Evolutionary conservation across 2,888 invertebrate genomes (phyloP).

Genomic region (Yponomeuta sedellus): DNA sequence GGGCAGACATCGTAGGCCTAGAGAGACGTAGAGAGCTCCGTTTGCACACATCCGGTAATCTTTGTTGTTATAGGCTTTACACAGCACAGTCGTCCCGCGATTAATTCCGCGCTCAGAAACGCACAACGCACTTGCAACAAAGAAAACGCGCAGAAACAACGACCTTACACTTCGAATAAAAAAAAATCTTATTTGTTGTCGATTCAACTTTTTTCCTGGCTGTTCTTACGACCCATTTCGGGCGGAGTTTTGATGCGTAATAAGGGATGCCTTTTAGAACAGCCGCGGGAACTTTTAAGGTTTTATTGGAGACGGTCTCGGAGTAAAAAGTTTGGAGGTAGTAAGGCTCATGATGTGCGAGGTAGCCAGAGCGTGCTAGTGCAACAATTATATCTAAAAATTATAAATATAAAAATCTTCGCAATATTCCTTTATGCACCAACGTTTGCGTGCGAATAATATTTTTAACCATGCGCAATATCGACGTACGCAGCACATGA

Average conservation of each 20-base stretch:
- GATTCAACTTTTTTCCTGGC: slow-evolving; percentile 32
- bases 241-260: slow-evolving; percentile 35
- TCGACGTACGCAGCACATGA: too few relatives aligned
- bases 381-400: too few relatives aligned
- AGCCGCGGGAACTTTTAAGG: slow-evolving; percentile 34
- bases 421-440: background rate
- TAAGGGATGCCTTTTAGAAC: slow-evolving; percentile 33
- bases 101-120: too few relatives aligned
- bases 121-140: background rate
- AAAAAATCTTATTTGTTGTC: slow-evolving; percentile 28
- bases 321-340: slow-evolving; percentile 26
- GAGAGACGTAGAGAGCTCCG: too few relatives aligned
- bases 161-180: slow-evolving; percentile 22
- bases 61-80: too few relatives aligned
- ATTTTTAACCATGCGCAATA: background rate
- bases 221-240: slow-evolving; percentile 25
- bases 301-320: slow-evolving; percentile 29
- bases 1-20: too few relatives aligned
- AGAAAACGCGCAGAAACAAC: slow-evolving; percentile 9
- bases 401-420: background rate
- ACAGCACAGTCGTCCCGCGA: too few relatives aligned
- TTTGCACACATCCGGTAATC: too few relatives aligned
- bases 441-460: background rate
- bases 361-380: slow-evolving; percentile 19
- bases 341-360: slow-evolving; percentile 21